These are phyloP conservation scores for Caretta caretta DNA, from an alignment of 2,113 vertebrate genomes.

Conservation along the genomic window DNA sequence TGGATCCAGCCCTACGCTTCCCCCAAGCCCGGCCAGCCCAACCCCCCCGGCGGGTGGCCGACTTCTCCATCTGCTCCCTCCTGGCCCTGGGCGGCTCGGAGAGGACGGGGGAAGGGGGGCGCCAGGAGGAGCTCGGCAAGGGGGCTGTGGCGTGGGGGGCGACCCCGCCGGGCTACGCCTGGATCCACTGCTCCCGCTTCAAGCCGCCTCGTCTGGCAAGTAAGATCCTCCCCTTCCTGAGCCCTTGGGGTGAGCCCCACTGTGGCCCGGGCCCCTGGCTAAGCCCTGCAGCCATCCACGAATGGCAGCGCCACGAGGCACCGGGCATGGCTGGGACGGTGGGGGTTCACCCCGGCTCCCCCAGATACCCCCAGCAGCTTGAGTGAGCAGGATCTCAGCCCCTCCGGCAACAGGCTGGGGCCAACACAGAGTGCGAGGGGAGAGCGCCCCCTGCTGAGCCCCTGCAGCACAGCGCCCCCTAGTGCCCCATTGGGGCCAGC, in stretches of 20 bases:
- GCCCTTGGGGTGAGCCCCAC: background rate
- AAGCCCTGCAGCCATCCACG: background rate
- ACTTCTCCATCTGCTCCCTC: slow-evolving; percentile 9
- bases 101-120: background rate
- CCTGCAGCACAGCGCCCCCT: no score
- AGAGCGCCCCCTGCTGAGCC: no score
- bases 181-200: background rate
- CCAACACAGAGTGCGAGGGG: background rate
- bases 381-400: background rate
- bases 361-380: background rate
- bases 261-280: background rate
- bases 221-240: background rate
- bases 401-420: background rate
- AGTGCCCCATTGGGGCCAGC: background rate
- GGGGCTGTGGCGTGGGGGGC: background rate
- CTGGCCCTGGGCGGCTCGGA: background rate
- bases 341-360: background rate
- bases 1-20: background rate
- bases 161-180: background rate
- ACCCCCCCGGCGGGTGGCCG: background rate
- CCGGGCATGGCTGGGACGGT: background rate
- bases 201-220: background rate
- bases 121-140: background rate
- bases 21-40: background rate
- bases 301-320: background rate